Evolutionary conservation across 2,888 invertebrate genomes (phyloP).

Genomic region (Tricholauxania praeusta): DNA sequence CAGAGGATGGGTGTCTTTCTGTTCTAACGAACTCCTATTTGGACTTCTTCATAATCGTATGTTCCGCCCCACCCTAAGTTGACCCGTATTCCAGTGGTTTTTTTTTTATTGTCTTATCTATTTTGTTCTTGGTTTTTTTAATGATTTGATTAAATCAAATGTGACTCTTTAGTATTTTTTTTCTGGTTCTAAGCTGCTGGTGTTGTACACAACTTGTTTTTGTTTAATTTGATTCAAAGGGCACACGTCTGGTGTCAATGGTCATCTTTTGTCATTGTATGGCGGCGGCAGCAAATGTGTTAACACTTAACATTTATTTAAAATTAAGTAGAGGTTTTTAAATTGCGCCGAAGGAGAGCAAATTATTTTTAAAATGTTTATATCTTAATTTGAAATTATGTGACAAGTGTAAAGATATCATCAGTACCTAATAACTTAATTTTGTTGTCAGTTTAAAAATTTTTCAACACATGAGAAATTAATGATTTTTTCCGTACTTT

Average conservation of each 20-base stretch:
- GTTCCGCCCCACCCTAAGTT: background rate
- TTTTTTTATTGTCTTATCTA: background rate
- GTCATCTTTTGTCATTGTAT: background rate
- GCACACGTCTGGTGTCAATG: constrained; percentile 23
- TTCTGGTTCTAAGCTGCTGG: background rate
- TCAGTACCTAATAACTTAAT: too few relatives aligned
- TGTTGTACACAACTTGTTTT: background rate
- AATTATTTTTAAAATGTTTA: too few relatives aligned
- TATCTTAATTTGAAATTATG: too few relatives aligned
- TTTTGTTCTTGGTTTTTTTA: constrained; percentile 4
- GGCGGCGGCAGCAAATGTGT: constrained; percentile 3
- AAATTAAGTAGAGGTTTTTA: too few relatives aligned
- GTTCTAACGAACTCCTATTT: background rate
- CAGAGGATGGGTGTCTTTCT: background rate
- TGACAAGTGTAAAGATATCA: too few relatives aligned
- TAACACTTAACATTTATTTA: background rate
- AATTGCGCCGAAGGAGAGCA: too few relatives aligned
- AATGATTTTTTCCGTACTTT: too few relatives aligned
- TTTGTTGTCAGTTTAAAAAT: too few relatives aligned
- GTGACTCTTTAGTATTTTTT: constrained; percentile 7
- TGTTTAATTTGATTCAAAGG: background rate
- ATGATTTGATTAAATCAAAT: constrained; percentile 21
- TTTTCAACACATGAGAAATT: too few relatives aligned
- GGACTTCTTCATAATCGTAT: background rate
- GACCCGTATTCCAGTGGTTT: constrained; percentile 6